Conservation (phyloP, 2,888 invertebrate genomes). For the Selenia dentaria region DNA sequence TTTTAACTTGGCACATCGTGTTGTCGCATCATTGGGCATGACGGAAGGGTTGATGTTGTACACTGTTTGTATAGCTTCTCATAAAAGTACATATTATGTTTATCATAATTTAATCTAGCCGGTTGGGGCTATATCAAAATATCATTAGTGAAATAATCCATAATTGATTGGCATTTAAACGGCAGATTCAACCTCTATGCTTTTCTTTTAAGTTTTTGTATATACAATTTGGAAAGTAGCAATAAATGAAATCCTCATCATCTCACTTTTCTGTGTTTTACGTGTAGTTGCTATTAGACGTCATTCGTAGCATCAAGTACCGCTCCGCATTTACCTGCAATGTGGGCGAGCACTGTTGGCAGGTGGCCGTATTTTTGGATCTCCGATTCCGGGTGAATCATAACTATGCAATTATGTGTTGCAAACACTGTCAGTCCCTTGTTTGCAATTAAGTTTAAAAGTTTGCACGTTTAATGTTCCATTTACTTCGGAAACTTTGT, state of each 20-base stretch:
- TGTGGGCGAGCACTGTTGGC: slow-evolving; percentile 8
- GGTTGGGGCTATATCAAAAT: too few species aligned
- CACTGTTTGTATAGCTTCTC: too few species aligned
- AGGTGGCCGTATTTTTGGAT: slow-evolving; percentile 10
- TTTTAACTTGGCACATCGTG: slow-evolving; percentile 32
- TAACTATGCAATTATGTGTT: not conserved
- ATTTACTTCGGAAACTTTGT: not conserved
- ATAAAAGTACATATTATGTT: too few species aligned
- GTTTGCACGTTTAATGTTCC: not conserved
- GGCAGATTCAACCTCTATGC: too few species aligned
- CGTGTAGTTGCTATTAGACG: slow-evolving; percentile 12
- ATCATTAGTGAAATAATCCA: too few species aligned
- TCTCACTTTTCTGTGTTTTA: too few species aligned
- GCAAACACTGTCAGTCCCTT: not conserved
- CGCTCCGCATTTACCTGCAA: slow-evolving; percentile 13
- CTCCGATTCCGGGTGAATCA: slow-evolving; percentile 5
- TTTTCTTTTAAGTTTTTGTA: too few species aligned
- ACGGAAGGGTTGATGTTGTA: not conserved
- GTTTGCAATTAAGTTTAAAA: not conserved
- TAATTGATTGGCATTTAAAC: too few species aligned
- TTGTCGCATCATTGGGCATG: slow-evolving; percentile 32
- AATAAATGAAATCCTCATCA: too few species aligned
- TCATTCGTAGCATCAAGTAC: slow-evolving; percentile 6
- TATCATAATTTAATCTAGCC: too few species aligned
- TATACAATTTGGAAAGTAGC: too few species aligned